Conservation (phyloP, 1,140 invertebrate genomes). For the Drosophila arizonae region DNA sequence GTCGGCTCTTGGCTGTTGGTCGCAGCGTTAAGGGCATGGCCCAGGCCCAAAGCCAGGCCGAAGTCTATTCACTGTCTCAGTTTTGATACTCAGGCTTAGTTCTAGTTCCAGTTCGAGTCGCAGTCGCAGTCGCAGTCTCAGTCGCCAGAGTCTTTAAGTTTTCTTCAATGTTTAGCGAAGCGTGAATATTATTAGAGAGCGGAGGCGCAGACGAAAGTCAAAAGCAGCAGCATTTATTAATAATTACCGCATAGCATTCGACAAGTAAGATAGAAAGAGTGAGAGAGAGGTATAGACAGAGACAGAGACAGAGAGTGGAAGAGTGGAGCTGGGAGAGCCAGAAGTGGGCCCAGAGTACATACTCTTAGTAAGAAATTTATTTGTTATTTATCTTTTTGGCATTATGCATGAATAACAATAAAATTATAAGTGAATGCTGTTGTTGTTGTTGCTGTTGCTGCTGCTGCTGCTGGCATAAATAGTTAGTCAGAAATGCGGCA, state of each 20-base stretch:
- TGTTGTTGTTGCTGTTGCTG: conserved; percentile 25
- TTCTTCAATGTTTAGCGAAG: conserved; percentile 77
- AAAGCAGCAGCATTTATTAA: conserved; percentile 73
- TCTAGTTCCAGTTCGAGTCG: conserved; percentile 44
- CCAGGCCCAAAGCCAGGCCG: conserved; percentile 10
- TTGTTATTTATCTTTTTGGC: conserved; percentile 80
- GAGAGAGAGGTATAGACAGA: neutral
- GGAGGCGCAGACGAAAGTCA: conserved; percentile 29
- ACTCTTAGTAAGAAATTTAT: conserved; percentile 70
- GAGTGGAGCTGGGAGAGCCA: conserved; percentile 1
- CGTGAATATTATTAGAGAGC: conserved; percentile 74
- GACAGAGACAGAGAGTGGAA: neutral
- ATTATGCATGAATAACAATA: conserved; percentile 80
- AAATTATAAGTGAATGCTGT: conserved; percentile 64
- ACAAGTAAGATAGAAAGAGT: neutral
- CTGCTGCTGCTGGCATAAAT: conserved; percentile 48
- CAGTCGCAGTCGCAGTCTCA: conserved; percentile 13
- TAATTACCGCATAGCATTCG: conserved; percentile 65
- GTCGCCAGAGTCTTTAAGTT: conserved; percentile 53
- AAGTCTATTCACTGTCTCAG: conserved; percentile 16
- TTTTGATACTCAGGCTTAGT: conserved; percentile 28
- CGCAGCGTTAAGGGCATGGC: conserved; percentile 65
- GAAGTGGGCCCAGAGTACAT: conserved; percentile 23
- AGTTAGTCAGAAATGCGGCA: conserved; percentile 63
- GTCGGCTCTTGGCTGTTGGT: conserved; percentile 40